Evolutionary conservation across 2,888 invertebrate genomes (phyloP).

Genomic region (Caenorhabditis becei): DNA sequence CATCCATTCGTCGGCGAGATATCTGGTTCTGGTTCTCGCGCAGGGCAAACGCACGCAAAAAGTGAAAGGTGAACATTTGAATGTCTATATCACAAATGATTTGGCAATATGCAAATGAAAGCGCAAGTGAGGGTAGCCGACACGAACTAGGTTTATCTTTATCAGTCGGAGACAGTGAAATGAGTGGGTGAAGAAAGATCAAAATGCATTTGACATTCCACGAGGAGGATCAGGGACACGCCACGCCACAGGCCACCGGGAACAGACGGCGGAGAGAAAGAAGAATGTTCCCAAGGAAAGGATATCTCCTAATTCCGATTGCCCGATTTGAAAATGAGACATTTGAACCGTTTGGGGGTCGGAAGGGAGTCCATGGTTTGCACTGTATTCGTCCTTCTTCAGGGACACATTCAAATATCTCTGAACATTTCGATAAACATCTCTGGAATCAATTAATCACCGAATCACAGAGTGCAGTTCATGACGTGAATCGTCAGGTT

Average conservation of each 20-base stretch:
- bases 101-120: slow-evolving; percentile 46
- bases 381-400: too few relatives aligned
- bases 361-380: background rate
- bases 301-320: slow-evolving; percentile 2
- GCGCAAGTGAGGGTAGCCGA: slow-evolving; percentile 22
- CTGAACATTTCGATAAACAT: background rate
- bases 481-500: background rate
- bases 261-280: slow-evolving; percentile 23
- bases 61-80: slow-evolving; percentile 63
- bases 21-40: slow-evolving; percentile 48
- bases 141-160: slow-evolving; percentile 30
- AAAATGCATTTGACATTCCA: slow-evolving; percentile 47
- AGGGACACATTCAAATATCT: too few relatives aligned
- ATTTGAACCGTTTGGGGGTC: background rate
- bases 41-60: slow-evolving; percentile 44
- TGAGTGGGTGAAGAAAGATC: slow-evolving; percentile 41
- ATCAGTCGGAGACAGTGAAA: slow-evolving; percentile 47
- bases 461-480: background rate
- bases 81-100: slow-evolving; percentile 60
- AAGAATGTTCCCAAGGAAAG: slow-evolving; percentile 25
- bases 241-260: background rate
- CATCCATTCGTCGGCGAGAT: slow-evolving; percentile 33
- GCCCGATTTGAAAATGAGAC: slow-evolving; percentile 4
- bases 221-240: background rate
- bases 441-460: background rate